Base-by-base conservation (phyloP, 1,140 invertebrate genomes). In the Chymomyza costata region DNA sequence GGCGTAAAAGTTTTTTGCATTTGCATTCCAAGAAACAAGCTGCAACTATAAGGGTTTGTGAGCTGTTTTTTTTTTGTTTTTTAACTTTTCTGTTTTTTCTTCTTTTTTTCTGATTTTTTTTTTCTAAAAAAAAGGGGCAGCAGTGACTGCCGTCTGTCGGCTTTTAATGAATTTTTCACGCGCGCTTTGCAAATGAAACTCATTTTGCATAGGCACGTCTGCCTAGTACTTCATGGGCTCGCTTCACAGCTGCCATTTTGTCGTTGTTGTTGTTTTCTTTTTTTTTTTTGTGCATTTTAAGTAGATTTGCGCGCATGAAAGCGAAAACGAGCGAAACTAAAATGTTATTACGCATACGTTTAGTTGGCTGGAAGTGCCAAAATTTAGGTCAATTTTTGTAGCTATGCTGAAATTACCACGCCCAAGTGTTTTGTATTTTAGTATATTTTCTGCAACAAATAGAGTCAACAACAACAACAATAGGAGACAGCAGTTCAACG, bases 101-200 rank as follows among this genome's bases (percentile, higher is more conserved):
- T 18, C 35, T 49, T 34, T 28, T 13, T 37, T 13, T 47, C 25
- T n/a, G n/a, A n/a, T n/a, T n/a, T 28, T 28, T 38, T 34, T 43
- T 17, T 45, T 31, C 30, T 45, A 45, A 39, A 41, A 62, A 66
- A 17, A 6, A 28, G 16, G 25, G 41, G 37, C 49, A 55, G 40
- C 48, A n/a, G n/a, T n/a, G n/a, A n/a, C n/a, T 54, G 54, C 28
- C 54, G 50, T 47, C 55, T 47, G 41, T 19, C 32, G 67, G 52
- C 55, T 78, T 78, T 78, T 78, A 78, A 78, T 78, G 73, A 78
- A 80, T 78, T 78, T 78, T 78, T 71, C 71, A 80, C 66, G 71
- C 71, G 71, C 66, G 41, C 58, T 71, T 78, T 80, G 54, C 63
- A 78, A 78, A 78, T 71, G 73, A 73, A 78, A 67, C 73, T 78